Conservation (phyloP, 2,888 invertebrate genomes). For the Calliopum simillimum region DNA sequence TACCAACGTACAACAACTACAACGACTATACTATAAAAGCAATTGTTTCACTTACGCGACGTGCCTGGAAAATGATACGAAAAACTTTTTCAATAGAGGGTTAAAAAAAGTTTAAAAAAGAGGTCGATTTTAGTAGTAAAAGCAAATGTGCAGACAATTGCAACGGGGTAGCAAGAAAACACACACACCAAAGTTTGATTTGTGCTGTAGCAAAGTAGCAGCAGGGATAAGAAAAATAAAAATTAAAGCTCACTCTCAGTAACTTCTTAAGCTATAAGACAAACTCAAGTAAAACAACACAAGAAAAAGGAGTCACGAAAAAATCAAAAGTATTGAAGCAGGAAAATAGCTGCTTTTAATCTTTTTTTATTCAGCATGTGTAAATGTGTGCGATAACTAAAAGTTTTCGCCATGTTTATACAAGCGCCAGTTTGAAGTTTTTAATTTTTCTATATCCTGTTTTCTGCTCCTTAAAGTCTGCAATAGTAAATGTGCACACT, state of each 20-base stretch:
- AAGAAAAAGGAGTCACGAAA: too few relatives aligned
- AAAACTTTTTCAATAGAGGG: constrained; percentile 15
- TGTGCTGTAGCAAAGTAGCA: neutral
- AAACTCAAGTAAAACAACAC: neutral
- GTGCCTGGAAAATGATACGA: constrained; percentile 14
- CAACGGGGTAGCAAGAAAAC: neutral
- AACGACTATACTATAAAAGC: constrained; percentile 2
- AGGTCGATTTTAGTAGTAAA: neutral
- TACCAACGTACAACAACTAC: constrained; percentile 2
- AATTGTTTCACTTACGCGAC: constrained; percentile 22
- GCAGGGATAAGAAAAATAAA: neutral
- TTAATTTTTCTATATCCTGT: neutral
- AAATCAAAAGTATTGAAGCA: too few relatives aligned
- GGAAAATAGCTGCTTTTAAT: neutral
- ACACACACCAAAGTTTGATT: constrained; percentile 7
- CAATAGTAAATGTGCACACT: neutral
- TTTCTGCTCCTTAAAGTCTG: neutral
- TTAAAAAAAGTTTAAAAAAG: neutral
- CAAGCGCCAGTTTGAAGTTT: constrained; percentile 5
- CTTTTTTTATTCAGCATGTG: constrained; percentile 14
- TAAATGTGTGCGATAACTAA: constrained; percentile 11
- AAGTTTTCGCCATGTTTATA: constrained; percentile 18
- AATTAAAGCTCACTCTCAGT: neutral
- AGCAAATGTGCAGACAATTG: neutral
- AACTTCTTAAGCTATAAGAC: constrained; percentile 12